These are phyloP conservation scores for Mustela lutreola DNA, from an alignment of 2,113 vertebrate genomes.

Conservation along the genomic window DNA sequence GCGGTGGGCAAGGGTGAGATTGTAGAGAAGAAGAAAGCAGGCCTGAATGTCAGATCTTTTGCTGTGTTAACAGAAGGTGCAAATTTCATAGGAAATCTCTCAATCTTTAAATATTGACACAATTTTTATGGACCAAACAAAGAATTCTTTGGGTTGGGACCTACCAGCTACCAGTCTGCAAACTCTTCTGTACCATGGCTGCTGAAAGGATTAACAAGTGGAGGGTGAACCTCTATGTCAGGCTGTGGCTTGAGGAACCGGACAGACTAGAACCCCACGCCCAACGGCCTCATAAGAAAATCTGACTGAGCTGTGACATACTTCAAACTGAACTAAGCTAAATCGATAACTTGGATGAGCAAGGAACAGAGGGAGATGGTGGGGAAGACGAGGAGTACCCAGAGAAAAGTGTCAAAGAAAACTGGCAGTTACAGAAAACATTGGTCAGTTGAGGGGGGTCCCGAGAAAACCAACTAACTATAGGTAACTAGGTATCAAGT, in stretches of 20 bases:
- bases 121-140: not conserved
- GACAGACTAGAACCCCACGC: not conserved
- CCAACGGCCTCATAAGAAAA: not conserved
- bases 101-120: not conserved
- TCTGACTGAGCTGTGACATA: not conserved
- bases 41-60: not conserved
- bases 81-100: not conserved
- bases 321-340: not conserved
- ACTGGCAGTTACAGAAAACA: not conserved
- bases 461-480: not conserved
- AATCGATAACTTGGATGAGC: not conserved
- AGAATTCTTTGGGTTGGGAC: not conserved
- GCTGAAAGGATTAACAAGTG: not conserved
- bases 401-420: not conserved
- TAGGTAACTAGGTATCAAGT: not conserved
- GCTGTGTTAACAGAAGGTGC: not conserved
- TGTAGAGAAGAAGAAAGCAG: not conserved
- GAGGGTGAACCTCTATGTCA: not conserved
- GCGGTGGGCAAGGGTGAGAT: not conserved
- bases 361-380: not conserved
- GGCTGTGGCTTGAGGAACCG: not conserved
- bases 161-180: not conserved
- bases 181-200: not conserved
- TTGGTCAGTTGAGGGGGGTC: not conserved
- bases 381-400: not conserved